Evolutionary conservation across 2,797 vertebrate genomes (phyloP), one percentile per base, ranked within the genome.

Genomic region (Pelochelys cantorii): DNA sequence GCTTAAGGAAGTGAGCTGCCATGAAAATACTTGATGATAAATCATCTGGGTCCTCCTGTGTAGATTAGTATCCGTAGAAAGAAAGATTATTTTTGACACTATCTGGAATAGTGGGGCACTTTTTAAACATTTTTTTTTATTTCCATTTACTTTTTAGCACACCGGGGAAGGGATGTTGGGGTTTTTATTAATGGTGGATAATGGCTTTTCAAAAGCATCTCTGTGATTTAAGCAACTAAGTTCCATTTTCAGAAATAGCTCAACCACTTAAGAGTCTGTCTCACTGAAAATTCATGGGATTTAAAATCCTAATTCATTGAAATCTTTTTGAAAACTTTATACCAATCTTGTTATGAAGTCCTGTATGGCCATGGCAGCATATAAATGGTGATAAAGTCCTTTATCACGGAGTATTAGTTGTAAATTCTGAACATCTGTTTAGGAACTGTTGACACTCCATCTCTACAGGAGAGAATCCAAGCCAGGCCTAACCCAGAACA

Each of bases 381-480:
- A 59, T 0, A 55, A 34, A 42, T 42, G 9, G 79, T 37, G 62
- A 27, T 18, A 55, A 29, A 23, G 1, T 52, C 54, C 81, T 83
- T 65, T 29, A 13, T 37, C 1, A 0, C 42, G 89, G 29, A 86
- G 31, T 96, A 94, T 88, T 86, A 94, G 80, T 17, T 37, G 1
- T 81, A 22, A 81, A 90, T 89, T 84, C 84, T 34, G 31, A 71
- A 79, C 77, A 91, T 94, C 93, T 92, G 56, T 48, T 71, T 95
- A 99, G 99, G 99, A 84, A 99, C 99, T 6, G 99, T 99, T 93
- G 98, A 99, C 85, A 99, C 99, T 2, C 99, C 99, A 53, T 99
- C 99, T 65, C 97, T 99, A 87, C 98, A 98, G 88, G 99, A 98
- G 78, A 98, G 99, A 97, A 99, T 99, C 94, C 98, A 99, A 97